These are phyloP conservation scores for Calephelis virginiensis DNA, from an alignment of 1,140 invertebrate species.

Conservation along the genomic window DNA sequence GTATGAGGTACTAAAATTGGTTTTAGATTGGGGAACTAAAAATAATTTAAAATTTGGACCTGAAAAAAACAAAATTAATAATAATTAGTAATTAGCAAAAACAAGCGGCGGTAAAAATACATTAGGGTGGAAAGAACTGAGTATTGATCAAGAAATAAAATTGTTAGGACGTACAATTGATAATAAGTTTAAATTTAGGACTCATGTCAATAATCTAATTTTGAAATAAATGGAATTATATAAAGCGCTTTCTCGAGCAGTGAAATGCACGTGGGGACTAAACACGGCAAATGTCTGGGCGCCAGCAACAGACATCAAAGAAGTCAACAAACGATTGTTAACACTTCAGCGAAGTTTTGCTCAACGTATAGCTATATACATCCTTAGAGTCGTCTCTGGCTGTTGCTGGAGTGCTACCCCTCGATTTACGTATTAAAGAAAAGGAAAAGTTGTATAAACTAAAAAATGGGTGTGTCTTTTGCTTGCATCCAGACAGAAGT, in stretches of 20 bases:
- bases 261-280: slow-evolving; percentile 6
- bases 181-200: neutral
- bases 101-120: neutral
- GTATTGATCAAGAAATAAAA: neutral
- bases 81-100: neutral
- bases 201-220: neutral
- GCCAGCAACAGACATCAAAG: neutral
- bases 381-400: neutral
- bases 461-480: slow-evolving; percentile 3
- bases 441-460: slow-evolving; percentile 4
- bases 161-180: neutral
- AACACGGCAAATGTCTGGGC: slow-evolving; percentile 20
- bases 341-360: slow-evolving; percentile 14
- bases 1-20: neutral
- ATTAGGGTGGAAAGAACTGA: neutral
- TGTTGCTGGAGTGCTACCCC: slow-evolving; percentile 2
- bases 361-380: slow-evolving; percentile 4
- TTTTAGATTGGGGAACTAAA: neutral
- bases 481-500: neutral
- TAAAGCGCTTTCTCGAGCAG: neutral
- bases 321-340: neutral
- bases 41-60: slow-evolving; percentile 1
- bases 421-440: slow-evolving; percentile 8
- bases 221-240: neutral
- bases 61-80: slow-evolving; percentile 7